A percentile compares a stretch with the other conserved stretches of the same genome.
phyloP scores from a whole-genome alignment of 1,140 invertebrate genomes.

The Lanistes nyassanus region DNA sequence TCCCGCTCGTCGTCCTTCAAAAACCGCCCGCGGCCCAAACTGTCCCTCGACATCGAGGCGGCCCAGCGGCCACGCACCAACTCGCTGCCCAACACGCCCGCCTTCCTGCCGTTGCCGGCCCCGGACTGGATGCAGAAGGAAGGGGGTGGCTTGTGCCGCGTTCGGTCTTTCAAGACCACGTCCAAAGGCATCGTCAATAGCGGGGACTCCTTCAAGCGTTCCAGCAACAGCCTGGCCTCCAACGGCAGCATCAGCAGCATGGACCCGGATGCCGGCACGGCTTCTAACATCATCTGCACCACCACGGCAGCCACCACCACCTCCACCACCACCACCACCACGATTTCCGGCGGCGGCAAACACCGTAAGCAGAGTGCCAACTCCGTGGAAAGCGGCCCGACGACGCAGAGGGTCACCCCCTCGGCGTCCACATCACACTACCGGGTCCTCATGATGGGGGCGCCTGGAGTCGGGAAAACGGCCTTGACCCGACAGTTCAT shows the following conservation, averaged over 20 bases:
- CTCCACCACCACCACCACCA: neutral
- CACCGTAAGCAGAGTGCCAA: neutral
- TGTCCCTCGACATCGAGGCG: conserved; percentile 35
- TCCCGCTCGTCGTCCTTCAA: conserved; percentile 51
- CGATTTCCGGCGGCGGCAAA: neutral
- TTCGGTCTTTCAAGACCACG: conserved; percentile 86
- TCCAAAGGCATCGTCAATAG: conserved; percentile 91
- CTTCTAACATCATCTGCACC: conserved; percentile 21
- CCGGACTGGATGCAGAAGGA: neutral
- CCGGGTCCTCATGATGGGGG: conserved; percentile 85
- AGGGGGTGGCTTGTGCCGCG: conserved; percentile 8
- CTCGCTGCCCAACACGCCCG: conserved; percentile 43
- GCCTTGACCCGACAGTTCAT: conserved; percentile 90
- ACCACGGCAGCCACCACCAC: conserved; percentile 14
- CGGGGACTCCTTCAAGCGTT: conserved; percentile 82
- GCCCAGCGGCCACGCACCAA: conserved; percentile 42
- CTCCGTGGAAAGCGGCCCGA: conserved; percentile 6
- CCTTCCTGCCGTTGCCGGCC: conserved; percentile 30
- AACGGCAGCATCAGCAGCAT: conserved; percentile 70
- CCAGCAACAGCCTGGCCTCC: conserved; percentile 75
- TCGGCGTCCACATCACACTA: neutral
- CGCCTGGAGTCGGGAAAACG: conserved; percentile 87
- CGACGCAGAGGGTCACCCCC: neutral
- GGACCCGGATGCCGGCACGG: conserved; percentile 24
- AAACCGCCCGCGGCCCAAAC: conserved; percentile 44